Percentiles rank a stretch among this genome's conserved stretches.
These are phyloP conservation scores for Castor canadensis DNA, from an alignment of 2,113 vertebrate species.

Conservation along the genomic window DNA sequence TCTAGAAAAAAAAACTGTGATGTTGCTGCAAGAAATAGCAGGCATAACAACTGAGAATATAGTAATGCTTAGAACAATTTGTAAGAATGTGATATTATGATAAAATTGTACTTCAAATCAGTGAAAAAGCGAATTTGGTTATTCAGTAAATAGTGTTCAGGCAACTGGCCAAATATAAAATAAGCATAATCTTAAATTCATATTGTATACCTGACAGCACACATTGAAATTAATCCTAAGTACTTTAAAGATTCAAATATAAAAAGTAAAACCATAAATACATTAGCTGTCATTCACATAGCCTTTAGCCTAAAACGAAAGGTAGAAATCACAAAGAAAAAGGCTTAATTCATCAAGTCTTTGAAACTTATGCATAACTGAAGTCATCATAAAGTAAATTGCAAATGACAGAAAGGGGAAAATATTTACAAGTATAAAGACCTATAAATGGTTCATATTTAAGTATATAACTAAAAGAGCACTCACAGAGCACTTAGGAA, in stretches of 20 bases:
- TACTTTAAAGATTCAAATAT: not conserved
- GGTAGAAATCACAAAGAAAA: constrained; percentile 40
- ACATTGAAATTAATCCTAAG: not conserved
- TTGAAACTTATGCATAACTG: not conserved
- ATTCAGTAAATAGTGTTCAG: not conserved
- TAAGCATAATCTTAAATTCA: constrained; percentile 4
- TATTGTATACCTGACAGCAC: not conserved
- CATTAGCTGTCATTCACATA: not conserved
- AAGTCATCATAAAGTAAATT: constrained; percentile 47
- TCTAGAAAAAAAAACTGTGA: not conserved
- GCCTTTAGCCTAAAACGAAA: not conserved
- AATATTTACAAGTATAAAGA: constrained; percentile 31
- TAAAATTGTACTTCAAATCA: not conserved
- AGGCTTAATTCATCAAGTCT: constrained; percentile 16
- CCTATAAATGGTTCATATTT: constrained; percentile 31
- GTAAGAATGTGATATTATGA: not conserved
- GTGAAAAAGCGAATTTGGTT: not conserved
- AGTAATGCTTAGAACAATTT: not conserved
- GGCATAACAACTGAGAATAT: not conserved
- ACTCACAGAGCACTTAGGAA: not conserved
- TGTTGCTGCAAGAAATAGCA: not conserved
- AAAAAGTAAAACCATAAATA: constrained; percentile 31
- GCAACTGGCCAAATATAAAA: not conserved
- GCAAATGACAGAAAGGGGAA: constrained; percentile 45
- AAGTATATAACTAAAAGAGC: not conserved